Percentiles rank a stretch among this genome's conserved stretches.
Conservation (phyloP, 2,888 invertebrate genomes). For the Drosophila multiciliata region DNA sequence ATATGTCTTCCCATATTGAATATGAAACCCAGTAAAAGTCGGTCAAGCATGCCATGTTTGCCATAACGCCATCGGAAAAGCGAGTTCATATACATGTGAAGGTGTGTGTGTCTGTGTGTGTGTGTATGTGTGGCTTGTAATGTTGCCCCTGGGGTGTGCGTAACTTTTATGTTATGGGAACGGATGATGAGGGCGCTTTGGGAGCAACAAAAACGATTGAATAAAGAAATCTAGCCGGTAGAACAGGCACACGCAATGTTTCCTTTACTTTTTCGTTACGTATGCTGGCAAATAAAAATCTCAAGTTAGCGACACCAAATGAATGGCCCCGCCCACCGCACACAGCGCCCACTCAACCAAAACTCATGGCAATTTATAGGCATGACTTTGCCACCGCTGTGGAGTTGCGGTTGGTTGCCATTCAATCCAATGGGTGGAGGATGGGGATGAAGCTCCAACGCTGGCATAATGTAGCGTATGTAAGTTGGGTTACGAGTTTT, state of each 20-base stretch:
- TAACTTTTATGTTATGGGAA: slow-evolving; percentile 82
- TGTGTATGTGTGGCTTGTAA: slow-evolving; percentile 42
- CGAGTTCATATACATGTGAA: slow-evolving; percentile 4
- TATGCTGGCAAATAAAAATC: slow-evolving; percentile 55
- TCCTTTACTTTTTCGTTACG: slow-evolving; percentile 23
- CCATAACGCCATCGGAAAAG: slow-evolving; percentile 31
- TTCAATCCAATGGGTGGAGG: slow-evolving; percentile 2
- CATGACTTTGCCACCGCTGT: slow-evolving; percentile 60
- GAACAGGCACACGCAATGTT: slow-evolving; percentile 25
- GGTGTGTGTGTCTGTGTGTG: slow-evolving; percentile 3
- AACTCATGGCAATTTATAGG: slow-evolving; percentile 69
- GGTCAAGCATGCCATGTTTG: slow-evolving; percentile 64
- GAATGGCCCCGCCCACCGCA: slow-evolving; percentile 32
- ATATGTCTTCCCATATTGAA: slow-evolving; percentile 65
- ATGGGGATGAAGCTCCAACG: slow-evolving; percentile 35
- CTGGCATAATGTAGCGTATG: slow-evolving; percentile 62
- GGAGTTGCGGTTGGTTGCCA: slow-evolving; percentile 13
- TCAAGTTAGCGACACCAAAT: slow-evolving; percentile 69
- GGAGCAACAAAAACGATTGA: slow-evolving; percentile 78
- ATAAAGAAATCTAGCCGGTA: slow-evolving; percentile 61
- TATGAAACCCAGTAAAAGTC: slow-evolving; percentile 34
- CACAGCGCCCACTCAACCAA: slow-evolving; percentile 8
- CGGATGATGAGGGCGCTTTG: slow-evolving; percentile 74
- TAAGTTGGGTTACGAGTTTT: slow-evolving; percentile 32
- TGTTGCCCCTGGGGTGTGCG: slow-evolving; percentile 76